Evolutionary conservation across 2,113 vertebrate species (phyloP), one percentile per base, ranked within the genome.

Genomic region (Syrrhaptes paradoxus): DNA sequence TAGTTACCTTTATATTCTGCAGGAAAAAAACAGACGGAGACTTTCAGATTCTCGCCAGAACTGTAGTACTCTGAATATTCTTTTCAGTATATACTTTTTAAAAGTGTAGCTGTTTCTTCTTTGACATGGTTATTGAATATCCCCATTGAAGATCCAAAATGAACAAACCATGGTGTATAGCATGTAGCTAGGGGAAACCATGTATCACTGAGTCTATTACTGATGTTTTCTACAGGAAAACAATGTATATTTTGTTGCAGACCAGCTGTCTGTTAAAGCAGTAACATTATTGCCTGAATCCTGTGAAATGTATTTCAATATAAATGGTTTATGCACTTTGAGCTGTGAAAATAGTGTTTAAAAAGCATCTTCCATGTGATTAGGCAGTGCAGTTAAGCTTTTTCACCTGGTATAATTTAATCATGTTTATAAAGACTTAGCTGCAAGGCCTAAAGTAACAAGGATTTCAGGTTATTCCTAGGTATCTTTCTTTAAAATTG

Each of bases 241-340:
- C 0, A 21, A 58, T 59, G 17, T 18, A 4, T n/a, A 36, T 71
- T 72, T 86, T 89, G 41, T 75, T 76, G 38, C 62, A 62, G 73
- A 78, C 26, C 54, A 73, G 31, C 62, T 20, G 7, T 80, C 72
- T 91, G 43, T 77, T 95, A 76, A 90, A 85, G 49, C 34, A 79
- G 9, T 70, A 86, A 34, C 17, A 21, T 65, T 62, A 63, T 57
- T 93, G 61, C 58, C 36, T n/a, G 38, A 63, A 26, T 89, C 67
- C 26, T 0, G 0, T 82, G 70, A 79, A 80, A 36, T 78, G 1
- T 29, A 22, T 89, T 70, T 92, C 45, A n/a, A 0, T 66, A 8
- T 54, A 58, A 66, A 73, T 67, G 41, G 32, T 52, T 81, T 80
- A 62, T 84, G 52, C 52, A 66, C 41, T 81, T 96, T 17, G 19